Base-by-base conservation (phyloP, 2,113 vertebrate species). In the Alethe castanea region DNA sequence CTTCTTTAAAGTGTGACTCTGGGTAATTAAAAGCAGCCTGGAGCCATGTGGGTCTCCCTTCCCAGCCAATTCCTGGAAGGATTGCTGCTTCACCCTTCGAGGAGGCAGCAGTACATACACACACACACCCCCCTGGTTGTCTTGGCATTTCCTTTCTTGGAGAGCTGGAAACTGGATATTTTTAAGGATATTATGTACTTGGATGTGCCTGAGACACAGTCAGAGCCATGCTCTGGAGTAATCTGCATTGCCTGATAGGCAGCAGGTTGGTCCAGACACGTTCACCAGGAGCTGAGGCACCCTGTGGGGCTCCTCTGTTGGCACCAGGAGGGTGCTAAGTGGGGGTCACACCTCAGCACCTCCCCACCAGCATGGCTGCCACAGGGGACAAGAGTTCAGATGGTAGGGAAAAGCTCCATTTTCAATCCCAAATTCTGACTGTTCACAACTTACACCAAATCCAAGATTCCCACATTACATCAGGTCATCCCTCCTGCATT, bases 21-120 rank as follows among this genome's bases (percentile, higher is more conserved):
- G 50, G 53, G 40, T 93, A 97, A 96, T 96, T 90, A 86, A 91
- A 94, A 92, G 64, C 81, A 92, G 96, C 64, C 57, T 76, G 73
- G 42, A 94, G 86, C 88, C 74, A 65, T 90, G 76, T 81, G 53
- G 36, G 59, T 84, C 87, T 74, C 67, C 38, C 33, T 35, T 90
- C 90, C 52, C 8, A 81, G 60, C 74, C 82, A 83, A 0, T 78
- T 92, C 92, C 86, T 89, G 90, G 86, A 87, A 96, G 56, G 52
- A 89, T 14, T 81, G 40, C 16, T 47, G 23, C 53, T 94, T 88
- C 1, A 3, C 57, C 87, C 91, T 80, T 91, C 0, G 22, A 95
- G 86, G 40, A 87, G 57, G 45, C 71, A 92, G 79, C 28, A 45
- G 2, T 35, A 57, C 45, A 35, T 5, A 40, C 31, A 57, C 9